Evolutionary conservation across 1,140 invertebrate species (phyloP).

Genomic region (Helicoverpa zea): DNA sequence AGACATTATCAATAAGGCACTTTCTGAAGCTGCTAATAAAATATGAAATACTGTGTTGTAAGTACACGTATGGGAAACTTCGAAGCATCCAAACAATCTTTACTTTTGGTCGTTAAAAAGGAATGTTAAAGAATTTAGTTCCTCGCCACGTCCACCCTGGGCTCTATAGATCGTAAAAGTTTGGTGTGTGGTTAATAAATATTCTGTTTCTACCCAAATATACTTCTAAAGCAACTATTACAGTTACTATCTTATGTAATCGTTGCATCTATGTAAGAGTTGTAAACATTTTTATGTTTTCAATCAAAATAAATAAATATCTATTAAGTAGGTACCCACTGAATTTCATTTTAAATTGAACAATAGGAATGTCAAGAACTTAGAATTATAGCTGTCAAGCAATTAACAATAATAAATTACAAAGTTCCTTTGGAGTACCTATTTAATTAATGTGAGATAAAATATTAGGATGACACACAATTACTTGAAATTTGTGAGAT

Average conservation of each 20-base stretch:
- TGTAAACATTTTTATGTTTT: not conserved
- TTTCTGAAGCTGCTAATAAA: not conserved
- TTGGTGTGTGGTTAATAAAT: constrained; percentile 38
- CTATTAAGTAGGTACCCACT: too few relatives aligned
- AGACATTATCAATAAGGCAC: constrained; percentile 29
- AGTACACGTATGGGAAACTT: constrained; percentile 13
- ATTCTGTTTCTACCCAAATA: constrained; percentile 30
- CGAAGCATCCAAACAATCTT: constrained; percentile 20
- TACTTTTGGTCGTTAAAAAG: constrained; percentile 18
- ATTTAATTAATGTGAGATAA: constrained; percentile 36
- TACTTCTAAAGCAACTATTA: constrained; percentile 11
- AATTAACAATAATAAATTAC: constrained; percentile 27
- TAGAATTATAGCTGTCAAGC: constrained; percentile 35
- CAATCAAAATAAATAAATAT: not conserved
- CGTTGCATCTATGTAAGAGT: constrained; percentile 4
- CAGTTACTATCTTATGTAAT: not conserved
- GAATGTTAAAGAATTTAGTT: constrained; percentile 35
- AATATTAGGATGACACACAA: constrained; percentile 23
- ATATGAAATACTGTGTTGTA: constrained; percentile 10
- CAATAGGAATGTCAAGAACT: constrained; percentile 16
- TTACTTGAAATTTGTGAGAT: constrained; percentile 5
- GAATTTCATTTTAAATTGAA: not conserved
- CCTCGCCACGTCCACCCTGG: constrained; percentile 20
- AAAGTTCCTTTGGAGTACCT: constrained; percentile 3
- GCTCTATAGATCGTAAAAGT: constrained; percentile 32